phyloP scores from a whole-genome alignment of 92 coral and sea anemone species.

The Pocillopora meandrina region DNA sequence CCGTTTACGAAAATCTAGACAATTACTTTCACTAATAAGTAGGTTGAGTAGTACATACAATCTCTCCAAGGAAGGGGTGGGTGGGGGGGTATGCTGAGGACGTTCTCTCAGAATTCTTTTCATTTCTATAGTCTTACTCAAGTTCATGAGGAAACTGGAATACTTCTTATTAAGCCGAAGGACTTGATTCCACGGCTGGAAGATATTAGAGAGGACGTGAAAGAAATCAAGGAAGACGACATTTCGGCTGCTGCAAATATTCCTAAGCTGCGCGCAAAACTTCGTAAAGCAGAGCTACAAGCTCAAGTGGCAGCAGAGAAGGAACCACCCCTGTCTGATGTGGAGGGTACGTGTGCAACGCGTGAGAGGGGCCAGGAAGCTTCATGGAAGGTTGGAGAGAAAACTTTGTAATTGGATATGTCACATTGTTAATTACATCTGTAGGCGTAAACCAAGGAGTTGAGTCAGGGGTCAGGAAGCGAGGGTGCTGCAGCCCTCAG shows the following conservation, averaged over 20 bases:
- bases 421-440: too few species aligned
- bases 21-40: too few species aligned
- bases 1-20: too few species aligned
- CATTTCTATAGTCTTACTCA: conserved; percentile 61
- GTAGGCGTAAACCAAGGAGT: too few species aligned
- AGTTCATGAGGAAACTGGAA: conserved; percentile 70
- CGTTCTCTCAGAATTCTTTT: neutral
- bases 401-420: neutral
- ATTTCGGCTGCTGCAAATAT: conserved; percentile 44
- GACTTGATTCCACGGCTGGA: conserved; percentile 61
- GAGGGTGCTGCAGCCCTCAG: too few species aligned
- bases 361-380: conserved; percentile 20
- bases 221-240: conserved; percentile 31
- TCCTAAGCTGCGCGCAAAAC: conserved; percentile 45
- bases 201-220: conserved; percentile 27
- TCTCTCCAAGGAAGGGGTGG: too few species aligned
- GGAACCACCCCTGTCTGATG: conserved; percentile 41
- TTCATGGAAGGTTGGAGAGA: conserved; percentile 55
- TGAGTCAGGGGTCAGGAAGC: too few species aligned
- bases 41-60: too few species aligned
- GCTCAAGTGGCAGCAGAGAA: conserved; percentile 11
- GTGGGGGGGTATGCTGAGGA: neutral
- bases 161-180: conserved; percentile 68
- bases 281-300: conserved; percentile 15
- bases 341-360: conserved; percentile 42